A percentile compares a stretch with the other conserved stretches of the same genome.
Conservation (phyloP, 92 coral and sea anemone genomes). For the Nematostella vectensis region DNA sequence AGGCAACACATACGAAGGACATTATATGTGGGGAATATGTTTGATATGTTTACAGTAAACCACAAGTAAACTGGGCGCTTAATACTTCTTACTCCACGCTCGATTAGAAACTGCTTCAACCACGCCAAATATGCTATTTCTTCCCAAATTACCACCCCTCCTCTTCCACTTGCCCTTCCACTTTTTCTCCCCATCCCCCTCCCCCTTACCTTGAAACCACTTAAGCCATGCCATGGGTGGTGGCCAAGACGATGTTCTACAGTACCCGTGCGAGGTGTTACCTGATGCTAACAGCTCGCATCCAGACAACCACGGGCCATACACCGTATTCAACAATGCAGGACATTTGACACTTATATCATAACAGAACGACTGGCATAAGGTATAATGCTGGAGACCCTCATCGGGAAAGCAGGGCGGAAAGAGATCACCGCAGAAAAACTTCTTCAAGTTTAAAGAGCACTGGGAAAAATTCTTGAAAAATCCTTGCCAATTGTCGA, state of each 20-base stretch:
- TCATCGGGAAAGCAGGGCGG: slow-evolving; percentile 66
- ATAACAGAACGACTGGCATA: slow-evolving; percentile 48
- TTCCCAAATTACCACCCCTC: too few species aligned
- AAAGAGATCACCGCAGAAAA: slow-evolving; percentile 42
- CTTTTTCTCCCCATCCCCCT: too few species aligned
- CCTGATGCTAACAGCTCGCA: slow-evolving; percentile 39
- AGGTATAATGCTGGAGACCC: slow-evolving; percentile 37
- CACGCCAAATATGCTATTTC: too few species aligned
- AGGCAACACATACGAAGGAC: too few species aligned
- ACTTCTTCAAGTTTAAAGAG: slow-evolving; percentile 25
- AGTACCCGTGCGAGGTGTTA: slow-evolving; percentile 27
- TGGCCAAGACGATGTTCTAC: slow-evolving; percentile 46
- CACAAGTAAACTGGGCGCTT: too few species aligned
- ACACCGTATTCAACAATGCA: slow-evolving; percentile 6
- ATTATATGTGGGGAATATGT: too few species aligned
- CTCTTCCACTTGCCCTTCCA: too few species aligned
- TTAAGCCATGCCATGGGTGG: slow-evolving; percentile 37
- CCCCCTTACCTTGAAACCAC: slow-evolving; percentile 15
- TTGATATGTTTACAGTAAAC: too few species aligned
- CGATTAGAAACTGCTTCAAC: too few species aligned
- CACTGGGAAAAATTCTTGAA: slow-evolving; percentile 31
- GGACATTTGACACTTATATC: slow-evolving; percentile 35
- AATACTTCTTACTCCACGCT: too few species aligned
- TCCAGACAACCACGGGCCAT: not conserved
- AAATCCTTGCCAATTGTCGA: not conserved